These are phyloP conservation scores for Torymus tubicola DNA, from an alignment of 2,888 invertebrate genomes.

Conservation along the genomic window DNA sequence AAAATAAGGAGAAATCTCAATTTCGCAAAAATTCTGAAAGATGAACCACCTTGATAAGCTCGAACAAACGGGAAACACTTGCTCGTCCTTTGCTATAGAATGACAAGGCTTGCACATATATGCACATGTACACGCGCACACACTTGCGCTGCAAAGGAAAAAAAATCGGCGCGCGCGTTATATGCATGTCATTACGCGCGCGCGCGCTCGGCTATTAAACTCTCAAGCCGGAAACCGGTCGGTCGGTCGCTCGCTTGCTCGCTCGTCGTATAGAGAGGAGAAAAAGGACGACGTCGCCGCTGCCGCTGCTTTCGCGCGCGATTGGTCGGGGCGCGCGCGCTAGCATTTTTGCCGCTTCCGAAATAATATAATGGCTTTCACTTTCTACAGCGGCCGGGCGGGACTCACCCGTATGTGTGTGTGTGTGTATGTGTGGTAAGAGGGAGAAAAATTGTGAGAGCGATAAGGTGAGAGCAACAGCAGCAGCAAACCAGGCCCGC, in stretches of 20 bases:
- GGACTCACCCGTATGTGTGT: background rate
- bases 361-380: slow-evolving; percentile 75
- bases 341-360: slow-evolving; percentile 69
- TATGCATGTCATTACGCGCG: slow-evolving; percentile 41
- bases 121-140: too few relatives aligned
- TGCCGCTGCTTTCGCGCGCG: slow-evolving; percentile 68
- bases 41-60: too few relatives aligned
- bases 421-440: slow-evolving; percentile 2
- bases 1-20: too few relatives aligned
- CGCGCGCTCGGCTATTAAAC: slow-evolving; percentile 34
- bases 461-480: slow-evolving; percentile 46
- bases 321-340: slow-evolving; percentile 36
- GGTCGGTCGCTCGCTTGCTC: slow-evolving; percentile 17
- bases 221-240: slow-evolving; percentile 45
- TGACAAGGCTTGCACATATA: too few relatives aligned
- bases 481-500: background rate
- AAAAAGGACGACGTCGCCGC: slow-evolving; percentile 65
- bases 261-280: slow-evolving; percentile 61
- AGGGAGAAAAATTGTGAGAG: background rate
- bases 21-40: too few relatives aligned
- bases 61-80: too few relatives aligned
- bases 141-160: background rate
- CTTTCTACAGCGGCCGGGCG: slow-evolving; percentile 63
- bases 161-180: background rate
- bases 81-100: too few relatives aligned